Base-by-base conservation (phyloP, 1,140 invertebrate species). In the Ctenoplectra terminalis region DNA sequence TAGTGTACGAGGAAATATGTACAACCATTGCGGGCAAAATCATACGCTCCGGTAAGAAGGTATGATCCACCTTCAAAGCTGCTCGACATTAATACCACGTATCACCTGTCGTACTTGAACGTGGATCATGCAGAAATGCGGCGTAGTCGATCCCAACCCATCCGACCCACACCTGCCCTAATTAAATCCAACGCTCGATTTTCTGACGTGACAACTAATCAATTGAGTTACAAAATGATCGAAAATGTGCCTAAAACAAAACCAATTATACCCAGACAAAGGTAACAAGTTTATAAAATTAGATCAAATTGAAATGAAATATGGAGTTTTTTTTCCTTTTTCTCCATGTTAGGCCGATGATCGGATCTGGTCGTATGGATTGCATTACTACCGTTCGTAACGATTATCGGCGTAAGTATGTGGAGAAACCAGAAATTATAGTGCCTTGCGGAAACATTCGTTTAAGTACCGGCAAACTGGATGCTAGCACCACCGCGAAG, bases 351-450 rank as follows among this genome's bases (percentile, higher is more conserved):
- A 88, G 88, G 70, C 20, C 63, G 23, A 69, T 85, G 34, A 75
- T 81, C 86, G 91, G 95, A 0, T 91, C 94, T 82, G 96, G 95
- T 2, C 95, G 95, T 15, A 96, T 97, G 95, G 95, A 96, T 90
- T 95, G 94, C 79, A 90, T 95, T 58, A 97, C 96, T 0, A 96
- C 96, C 0, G 94, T 95, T 76, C 95, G 95, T 56, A 95, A 95
- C 78, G 96, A 96, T 91, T 97, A 95, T 85, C 94, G 95, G 4
- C 94, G 95, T 0, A 97, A 97, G 90, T 95, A 95, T 0, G 90
- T 93, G 48, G 93, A 93, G 1, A 93, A 87, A 54, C 74, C 91
- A 3, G 85, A 91, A 15, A 64, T 90, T n/a, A 91, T 95, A 13
- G 26, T 92, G 29, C 95, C 95, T 0, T 87, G 88, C 17, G 90